Conservation (phyloP, 2,797 vertebrate genomes). For the Muraenolepis orangiensis region DNA sequence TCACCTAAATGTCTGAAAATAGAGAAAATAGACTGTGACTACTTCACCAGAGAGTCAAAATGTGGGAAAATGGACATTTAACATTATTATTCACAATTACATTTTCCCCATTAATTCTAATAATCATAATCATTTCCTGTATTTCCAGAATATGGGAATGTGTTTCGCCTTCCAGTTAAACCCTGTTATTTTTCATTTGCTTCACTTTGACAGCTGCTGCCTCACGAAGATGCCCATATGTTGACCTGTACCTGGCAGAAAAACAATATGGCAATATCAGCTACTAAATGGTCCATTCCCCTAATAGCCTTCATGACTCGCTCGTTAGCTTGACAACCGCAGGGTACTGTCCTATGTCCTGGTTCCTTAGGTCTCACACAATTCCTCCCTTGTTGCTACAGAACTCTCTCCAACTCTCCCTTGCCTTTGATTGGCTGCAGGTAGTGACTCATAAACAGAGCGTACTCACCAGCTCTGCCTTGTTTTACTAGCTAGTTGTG, state of each 20-base stretch:
- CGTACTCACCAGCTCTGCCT: conserved; percentile 58
- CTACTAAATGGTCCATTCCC: conserved; percentile 68
- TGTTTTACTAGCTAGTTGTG: conserved; percentile 68
- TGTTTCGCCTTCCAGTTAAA: conserved; percentile 47
- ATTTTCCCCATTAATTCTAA: conserved; percentile 42
- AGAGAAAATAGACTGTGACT: conserved; percentile 1
- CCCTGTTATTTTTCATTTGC: conserved; percentile 31
- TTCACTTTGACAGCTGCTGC: conserved; percentile 55
- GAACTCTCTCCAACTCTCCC: conserved; percentile 42
- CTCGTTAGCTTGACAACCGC: conserved; percentile 72
- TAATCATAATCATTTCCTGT: conserved; percentile 59
- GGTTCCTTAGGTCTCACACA: too few species aligned
- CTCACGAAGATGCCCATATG: conserved; percentile 70
- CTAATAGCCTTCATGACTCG: conserved; percentile 68
- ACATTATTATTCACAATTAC: conserved; percentile 40
- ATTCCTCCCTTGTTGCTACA: conserved; percentile 63
- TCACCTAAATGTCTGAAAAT: neutral
- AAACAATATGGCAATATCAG: conserved; percentile 71
- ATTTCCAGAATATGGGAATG: conserved; percentile 55
- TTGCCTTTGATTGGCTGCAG: conserved; percentile 57
- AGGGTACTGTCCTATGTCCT: conserved; percentile 53
- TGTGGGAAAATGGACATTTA: conserved; percentile 1
- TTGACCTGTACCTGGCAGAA: conserved; percentile 51
- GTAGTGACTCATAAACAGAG: conserved; percentile 75
- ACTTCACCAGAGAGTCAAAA: neutral